Conservation (phyloP, 2,113 vertebrate species). For the Hydrolagus affinis region DNA sequence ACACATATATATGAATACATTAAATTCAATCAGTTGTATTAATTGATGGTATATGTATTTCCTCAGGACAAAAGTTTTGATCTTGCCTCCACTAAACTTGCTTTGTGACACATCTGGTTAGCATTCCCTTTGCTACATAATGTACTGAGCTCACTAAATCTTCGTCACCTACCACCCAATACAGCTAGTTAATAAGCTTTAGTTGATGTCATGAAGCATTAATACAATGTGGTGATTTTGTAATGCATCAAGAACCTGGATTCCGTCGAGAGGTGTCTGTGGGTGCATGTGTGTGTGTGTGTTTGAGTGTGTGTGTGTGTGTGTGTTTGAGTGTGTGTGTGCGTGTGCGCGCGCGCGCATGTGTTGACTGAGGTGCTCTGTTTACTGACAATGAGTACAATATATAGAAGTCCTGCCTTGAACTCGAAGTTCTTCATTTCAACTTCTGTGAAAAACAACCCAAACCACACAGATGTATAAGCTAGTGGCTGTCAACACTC, state of each 20-base stretch:
- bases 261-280: neutral
- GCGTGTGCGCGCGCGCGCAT: neutral
- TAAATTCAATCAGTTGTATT: constrained; percentile 24
- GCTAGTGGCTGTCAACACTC: neutral
- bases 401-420: too few species aligned
- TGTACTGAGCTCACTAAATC: neutral
- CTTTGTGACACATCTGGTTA: too few species aligned
- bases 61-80: constrained; percentile 3
- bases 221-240: neutral
- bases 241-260: neutral
- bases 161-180: neutral
- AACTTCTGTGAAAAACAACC: neutral
- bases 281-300: neutral
- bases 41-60: neutral
- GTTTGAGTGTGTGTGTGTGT: neutral
- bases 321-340: neutral
- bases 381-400: too few species aligned
- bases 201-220: neutral
- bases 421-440: neutral
- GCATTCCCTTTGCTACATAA: neutral
- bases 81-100: neutral
- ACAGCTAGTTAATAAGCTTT: constrained; percentile 1
- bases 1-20: constrained; percentile 17
- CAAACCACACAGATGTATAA: neutral
- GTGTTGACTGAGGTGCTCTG: neutral